phyloP scores from a whole-genome alignment of 2,888 invertebrate species.

The Artemia sinica region DNA sequence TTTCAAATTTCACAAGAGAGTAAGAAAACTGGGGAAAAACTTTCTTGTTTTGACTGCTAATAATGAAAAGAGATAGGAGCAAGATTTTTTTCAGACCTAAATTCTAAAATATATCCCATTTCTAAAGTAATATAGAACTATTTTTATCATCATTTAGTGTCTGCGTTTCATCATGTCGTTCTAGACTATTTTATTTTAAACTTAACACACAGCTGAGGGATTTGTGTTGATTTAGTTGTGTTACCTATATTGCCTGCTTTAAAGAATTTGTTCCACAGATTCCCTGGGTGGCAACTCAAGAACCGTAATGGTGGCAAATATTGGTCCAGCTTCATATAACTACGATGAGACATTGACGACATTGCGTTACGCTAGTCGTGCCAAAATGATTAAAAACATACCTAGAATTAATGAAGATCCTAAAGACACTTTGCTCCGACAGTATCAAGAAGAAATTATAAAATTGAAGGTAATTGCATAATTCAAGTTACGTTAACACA shows the following conservation, averaged over 20 bases:
- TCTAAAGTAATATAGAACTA: too few relatives aligned
- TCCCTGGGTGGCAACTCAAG: slow-evolving; percentile 96
- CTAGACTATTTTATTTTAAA: background rate
- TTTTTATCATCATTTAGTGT: background rate
- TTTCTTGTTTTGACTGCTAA: too few relatives aligned
- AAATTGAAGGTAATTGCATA: slow-evolving; percentile 35
- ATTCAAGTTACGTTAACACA: too few relatives aligned
- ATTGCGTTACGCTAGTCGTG: slow-evolving; percentile 85
- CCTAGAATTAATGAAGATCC: slow-evolving; percentile 98
- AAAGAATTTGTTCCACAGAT: slow-evolving; percentile 38
- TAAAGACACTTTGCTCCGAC: slow-evolving; percentile 84
- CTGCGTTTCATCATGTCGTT: background rate
- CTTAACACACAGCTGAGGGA: too few relatives aligned
- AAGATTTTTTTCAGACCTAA: too few relatives aligned
- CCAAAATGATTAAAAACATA: slow-evolving; percentile 96
- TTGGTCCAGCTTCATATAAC: slow-evolving; percentile 93
- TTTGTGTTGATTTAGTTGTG: too few relatives aligned
- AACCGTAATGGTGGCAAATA: slow-evolving; percentile 97
- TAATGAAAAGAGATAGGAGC: too few relatives aligned
- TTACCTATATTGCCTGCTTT: too few relatives aligned
- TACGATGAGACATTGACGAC: slow-evolving; percentile 94
- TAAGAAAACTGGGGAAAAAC: too few relatives aligned
- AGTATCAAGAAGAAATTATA: slow-evolving; percentile 87
- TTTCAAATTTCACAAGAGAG: too few relatives aligned
- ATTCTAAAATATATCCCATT: too few relatives aligned